A percentile compares a stretch with the other conserved stretches of the same genome.
phyloP scores from a whole-genome alignment of 92 coral and sea anemone species.

The Micromussa lordhowensis region DNA sequence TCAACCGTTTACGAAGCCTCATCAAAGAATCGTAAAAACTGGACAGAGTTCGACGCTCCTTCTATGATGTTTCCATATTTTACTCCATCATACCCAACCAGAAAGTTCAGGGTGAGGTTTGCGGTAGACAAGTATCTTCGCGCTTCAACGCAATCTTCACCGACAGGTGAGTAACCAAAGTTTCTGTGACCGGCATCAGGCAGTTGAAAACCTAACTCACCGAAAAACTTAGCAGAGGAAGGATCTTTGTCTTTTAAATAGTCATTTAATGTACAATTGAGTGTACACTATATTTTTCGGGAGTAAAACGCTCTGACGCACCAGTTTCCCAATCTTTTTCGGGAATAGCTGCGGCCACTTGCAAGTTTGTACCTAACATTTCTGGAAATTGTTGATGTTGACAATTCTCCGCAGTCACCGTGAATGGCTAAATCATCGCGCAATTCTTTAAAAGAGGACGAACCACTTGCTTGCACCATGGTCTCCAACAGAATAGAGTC shows the following conservation, averaged over 20 bases:
- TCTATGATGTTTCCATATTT: constrained; percentile 64
- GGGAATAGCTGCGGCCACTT: no score
- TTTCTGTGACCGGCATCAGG: constrained; percentile 74
- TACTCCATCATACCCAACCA: no score
- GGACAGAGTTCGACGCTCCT: constrained; percentile 70
- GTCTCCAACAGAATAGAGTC: no score
- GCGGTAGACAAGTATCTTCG: no score
- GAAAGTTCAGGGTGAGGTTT: no score
- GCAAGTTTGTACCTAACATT: constrained; percentile 27
- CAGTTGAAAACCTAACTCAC: constrained; percentile 68
- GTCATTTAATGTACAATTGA: constrained; percentile 68
- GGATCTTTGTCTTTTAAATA: constrained; percentile 61
- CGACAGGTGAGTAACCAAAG: constrained; percentile 70
- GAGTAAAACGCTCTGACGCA: no score
- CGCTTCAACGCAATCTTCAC: constrained; percentile 65
- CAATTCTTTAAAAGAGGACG: no score
- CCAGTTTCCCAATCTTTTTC: no score
- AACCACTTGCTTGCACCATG: no score
- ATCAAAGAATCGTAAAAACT: constrained; percentile 68
- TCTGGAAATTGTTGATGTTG: constrained; percentile 70
- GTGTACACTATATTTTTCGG: constrained; percentile 65
- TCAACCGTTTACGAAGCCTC: constrained; percentile 64
- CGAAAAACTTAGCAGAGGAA: constrained; percentile 64
- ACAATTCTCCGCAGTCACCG: constrained; percentile 66
- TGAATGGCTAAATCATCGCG: no score